Conservation (phyloP, 2,888 invertebrate species). For the Sphaerophoria rueppellii region DNA sequence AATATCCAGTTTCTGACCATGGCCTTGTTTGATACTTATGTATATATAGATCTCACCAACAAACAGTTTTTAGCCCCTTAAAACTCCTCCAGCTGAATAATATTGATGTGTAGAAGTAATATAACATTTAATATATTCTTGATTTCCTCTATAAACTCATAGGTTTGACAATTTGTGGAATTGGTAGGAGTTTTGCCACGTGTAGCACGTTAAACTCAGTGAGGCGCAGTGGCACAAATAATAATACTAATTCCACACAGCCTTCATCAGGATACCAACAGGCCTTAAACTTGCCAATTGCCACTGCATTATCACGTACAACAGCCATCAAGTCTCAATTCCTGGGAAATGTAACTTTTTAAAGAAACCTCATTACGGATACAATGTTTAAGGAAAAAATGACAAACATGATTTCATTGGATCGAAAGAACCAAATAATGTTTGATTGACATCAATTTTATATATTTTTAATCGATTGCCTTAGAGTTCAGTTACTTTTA, state of each 20-base stretch:
- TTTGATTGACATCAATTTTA: too few relatives aligned
- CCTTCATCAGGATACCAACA: slow-evolving; percentile 80
- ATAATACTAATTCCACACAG: slow-evolving; percentile 77
- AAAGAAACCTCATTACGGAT: slow-evolving; percentile 68
- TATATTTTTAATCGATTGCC: not conserved
- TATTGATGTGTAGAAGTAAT: not conserved
- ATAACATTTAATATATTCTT: not conserved
- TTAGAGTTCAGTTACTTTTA: not conserved
- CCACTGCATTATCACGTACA: slow-evolving; percentile 80
- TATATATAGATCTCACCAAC: too few relatives aligned
- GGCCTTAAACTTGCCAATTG: slow-evolving; percentile 80
- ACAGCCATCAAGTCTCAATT: slow-evolving; percentile 82
- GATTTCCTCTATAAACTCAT: slow-evolving; percentile 77
- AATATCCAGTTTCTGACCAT: too few relatives aligned
- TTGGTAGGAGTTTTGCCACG: slow-evolving; percentile 82
- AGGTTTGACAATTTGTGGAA: slow-evolving; percentile 82
- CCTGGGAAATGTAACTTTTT: slow-evolving; percentile 82
- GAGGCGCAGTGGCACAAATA: slow-evolving; percentile 77
- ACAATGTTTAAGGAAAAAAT: not conserved
- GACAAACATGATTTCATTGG: not conserved
- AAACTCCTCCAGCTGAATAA: not conserved
- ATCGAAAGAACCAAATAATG: slow-evolving; percentile 1
- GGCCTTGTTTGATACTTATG: too few relatives aligned
- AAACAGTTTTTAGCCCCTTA: too few relatives aligned
- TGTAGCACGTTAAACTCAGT: slow-evolving; percentile 79